A percentile compares a stretch with the other conserved stretches of the same genome.
Conservation (phyloP, 2,113 vertebrate species). For the Asarcornis scutulata region DNA sequence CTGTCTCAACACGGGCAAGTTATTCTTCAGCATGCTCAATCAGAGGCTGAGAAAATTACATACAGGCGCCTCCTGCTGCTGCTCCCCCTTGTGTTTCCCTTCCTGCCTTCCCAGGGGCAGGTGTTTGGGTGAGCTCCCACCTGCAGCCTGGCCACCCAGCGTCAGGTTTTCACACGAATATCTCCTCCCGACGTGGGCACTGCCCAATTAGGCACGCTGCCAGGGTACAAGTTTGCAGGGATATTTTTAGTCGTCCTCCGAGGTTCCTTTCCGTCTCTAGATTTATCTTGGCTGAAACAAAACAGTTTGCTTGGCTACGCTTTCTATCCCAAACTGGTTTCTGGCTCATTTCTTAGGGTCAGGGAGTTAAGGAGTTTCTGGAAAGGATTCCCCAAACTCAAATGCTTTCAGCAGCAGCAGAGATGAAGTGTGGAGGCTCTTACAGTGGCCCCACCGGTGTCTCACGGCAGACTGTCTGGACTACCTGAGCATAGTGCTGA, state of each 20-base stretch:
- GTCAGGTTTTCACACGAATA: constrained; percentile 3
- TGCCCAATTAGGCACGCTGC: constrained; percentile 21
- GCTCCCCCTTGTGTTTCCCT: neutral
- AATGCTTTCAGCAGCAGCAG: neutral
- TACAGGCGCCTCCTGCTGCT: constrained; percentile 17
- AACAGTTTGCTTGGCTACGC: neutral
- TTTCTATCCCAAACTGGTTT: neutral
- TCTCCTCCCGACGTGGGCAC: neutral
- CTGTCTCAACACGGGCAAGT: neutral
- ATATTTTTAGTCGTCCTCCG: constrained; percentile 42
- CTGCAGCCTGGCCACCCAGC: neutral
- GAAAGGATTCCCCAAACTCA: neutral
- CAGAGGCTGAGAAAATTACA: constrained; percentile 44
- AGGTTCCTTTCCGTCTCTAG: constrained; percentile 6
- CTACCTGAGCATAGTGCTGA: neutral
- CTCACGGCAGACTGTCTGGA: neutral
- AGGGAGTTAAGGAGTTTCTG: neutral
- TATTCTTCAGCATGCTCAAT: neutral
- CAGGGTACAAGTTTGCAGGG: neutral
- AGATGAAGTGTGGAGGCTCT: neutral
- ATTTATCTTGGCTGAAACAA: constrained; percentile 4
- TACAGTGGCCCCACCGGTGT: neutral
- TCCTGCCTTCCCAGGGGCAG: constrained; percentile 7
- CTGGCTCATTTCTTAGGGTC: neutral
- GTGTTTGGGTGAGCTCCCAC: neutral